phyloP scores from a whole-genome alignment of 2,888 invertebrate genomes.

The Folsomia manolachei region DNA sequence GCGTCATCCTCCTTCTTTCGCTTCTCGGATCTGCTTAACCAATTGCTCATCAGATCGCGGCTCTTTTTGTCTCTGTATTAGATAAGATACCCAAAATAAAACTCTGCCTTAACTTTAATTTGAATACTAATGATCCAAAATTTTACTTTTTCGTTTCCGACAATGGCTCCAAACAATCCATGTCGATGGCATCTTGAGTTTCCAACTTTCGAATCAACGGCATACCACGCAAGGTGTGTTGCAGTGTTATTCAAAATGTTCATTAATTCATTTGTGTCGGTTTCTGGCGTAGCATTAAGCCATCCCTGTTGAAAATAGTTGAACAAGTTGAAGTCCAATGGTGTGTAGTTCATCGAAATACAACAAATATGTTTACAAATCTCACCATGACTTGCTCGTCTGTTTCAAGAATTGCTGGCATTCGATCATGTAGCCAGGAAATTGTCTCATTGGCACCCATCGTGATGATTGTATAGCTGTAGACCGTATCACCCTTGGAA shows the following conservation, averaged over 20 bases:
- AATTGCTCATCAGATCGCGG: slow-evolving; percentile 36
- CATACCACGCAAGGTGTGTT: slow-evolving; percentile 63
- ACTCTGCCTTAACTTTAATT: no score
- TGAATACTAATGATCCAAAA: no score
- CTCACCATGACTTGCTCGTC: slow-evolving; percentile 65
- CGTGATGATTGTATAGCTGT: slow-evolving; percentile 74
- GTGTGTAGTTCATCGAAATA: background rate
- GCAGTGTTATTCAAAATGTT: slow-evolving; percentile 60
- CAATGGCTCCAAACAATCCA: slow-evolving; percentile 55
- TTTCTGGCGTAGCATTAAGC: slow-evolving; percentile 63
- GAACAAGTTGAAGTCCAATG: no score
- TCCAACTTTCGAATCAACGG: slow-evolving; percentile 69
- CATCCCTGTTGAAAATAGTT: slow-evolving; percentile 61
- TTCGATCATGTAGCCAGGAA: slow-evolving; percentile 73
- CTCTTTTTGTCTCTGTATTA: background rate
- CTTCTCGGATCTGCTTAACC: slow-evolving; percentile 29
- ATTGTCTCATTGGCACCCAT: slow-evolving; percentile 68
- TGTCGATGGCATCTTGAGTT: slow-evolving; percentile 66
- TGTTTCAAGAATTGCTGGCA: slow-evolving; percentile 73
- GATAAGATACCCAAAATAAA: no score
- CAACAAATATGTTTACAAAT: background rate
- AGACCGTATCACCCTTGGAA: slow-evolving; percentile 59
- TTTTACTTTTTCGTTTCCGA: slow-evolving; percentile 29
- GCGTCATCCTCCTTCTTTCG: slow-evolving; percentile 13
- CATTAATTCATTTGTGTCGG: slow-evolving; percentile 58